A percentile compares a stretch with the other conserved stretches of the same genome.
Evolutionary conservation across 2,113 vertebrate genomes (phyloP).

Genomic region (Macquaria ambigua): DNA sequence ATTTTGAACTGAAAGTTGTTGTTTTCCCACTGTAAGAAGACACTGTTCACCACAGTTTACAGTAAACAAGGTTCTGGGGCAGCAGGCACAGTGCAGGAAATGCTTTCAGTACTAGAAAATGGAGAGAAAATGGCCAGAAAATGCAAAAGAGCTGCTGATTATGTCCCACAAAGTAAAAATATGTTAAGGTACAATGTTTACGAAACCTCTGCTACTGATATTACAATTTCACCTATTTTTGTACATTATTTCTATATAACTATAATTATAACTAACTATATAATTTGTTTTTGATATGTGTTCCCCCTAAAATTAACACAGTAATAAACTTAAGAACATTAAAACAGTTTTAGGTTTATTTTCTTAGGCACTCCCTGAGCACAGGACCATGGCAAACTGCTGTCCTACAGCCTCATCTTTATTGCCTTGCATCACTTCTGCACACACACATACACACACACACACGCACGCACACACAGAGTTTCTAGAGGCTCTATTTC

Average conservation of each 20-base stretch:
- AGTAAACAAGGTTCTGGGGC: background rate
- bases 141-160: background rate
- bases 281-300: background rate
- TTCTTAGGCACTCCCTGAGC: background rate
- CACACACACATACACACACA: background rate
- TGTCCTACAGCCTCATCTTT: background rate
- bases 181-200: background rate
- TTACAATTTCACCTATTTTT: background rate
- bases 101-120: too few species aligned
- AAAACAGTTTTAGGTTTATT: too few species aligned
- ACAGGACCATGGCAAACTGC: background rate
- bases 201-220: background rate
- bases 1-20: background rate
- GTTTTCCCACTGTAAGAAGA: background rate
- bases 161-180: background rate
- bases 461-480: background rate
- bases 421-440: background rate
- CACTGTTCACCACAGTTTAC: background rate
- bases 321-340: too few species aligned
- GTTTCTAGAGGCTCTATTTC: constrained; percentile 38
- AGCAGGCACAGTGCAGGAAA: background rate
- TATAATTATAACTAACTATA: too few species aligned
- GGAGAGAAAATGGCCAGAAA: background rate
- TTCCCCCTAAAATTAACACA: background rate
- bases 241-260: background rate